A percentile compares a stretch with the other conserved stretches of the same genome.
Conservation (phyloP, 2,113 vertebrate species). For the Lipophrys pholis region DNA sequence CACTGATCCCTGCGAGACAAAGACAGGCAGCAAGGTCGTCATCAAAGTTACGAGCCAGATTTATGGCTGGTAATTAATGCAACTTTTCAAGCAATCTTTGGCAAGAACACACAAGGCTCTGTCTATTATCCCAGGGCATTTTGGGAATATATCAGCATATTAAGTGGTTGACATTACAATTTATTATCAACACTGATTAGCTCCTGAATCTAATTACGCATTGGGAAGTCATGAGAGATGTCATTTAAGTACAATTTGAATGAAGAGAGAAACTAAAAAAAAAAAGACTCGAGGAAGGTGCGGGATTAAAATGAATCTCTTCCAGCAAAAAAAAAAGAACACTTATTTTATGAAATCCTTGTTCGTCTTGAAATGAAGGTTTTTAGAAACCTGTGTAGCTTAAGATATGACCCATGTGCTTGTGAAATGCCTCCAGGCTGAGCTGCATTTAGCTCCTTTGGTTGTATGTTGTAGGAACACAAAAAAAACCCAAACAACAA, state of each 20-base stretch:
- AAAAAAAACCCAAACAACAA: not conserved
- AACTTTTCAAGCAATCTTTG: conserved; percentile 52
- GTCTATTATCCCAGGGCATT: conserved; percentile 33
- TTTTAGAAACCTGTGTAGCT: not conserved
- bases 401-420: conserved; percentile 6
- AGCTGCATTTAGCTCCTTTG: not conserved
- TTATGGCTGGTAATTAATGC: conserved; percentile 54
- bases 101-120: conserved; percentile 33
- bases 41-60: conserved; percentile 47
- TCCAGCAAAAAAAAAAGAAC: conserved; percentile 4
- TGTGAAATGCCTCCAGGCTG: not conserved
- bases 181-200: conserved; percentile 60
- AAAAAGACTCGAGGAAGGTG: conserved; percentile 1
- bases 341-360: conserved; percentile 17
- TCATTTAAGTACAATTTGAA: conserved; percentile 49
- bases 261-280: conserved; percentile 21
- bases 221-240: conserved; percentile 47
- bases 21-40: conserved; percentile 42
- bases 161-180: conserved; percentile 53
- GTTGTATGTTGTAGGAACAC: not conserved
- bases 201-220: conserved; percentile 13
- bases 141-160: conserved; percentile 49
- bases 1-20: conserved; percentile 30
- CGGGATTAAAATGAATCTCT: conserved; percentile 19
- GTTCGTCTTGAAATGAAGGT: not conserved